Conservation (phyloP, 2,888 invertebrate species). For the Pseudoips prasinana region DNA sequence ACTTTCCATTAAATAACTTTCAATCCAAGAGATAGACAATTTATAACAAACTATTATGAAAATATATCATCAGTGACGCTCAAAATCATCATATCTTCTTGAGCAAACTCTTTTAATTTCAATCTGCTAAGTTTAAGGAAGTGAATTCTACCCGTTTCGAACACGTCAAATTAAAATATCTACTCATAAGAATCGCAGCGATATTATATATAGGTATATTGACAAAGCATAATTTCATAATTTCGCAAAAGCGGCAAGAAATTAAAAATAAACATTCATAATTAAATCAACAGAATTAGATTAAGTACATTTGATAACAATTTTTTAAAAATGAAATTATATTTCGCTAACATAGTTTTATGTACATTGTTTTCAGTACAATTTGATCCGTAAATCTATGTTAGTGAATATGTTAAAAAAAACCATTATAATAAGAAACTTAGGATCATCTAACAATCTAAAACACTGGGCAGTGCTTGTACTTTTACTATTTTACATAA, state of each 20-base stretch:
- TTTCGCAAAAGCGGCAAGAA: constrained; percentile 35
- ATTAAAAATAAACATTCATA: constrained; percentile 39
- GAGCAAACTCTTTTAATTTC: constrained; percentile 35
- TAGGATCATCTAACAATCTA: constrained; percentile 19
- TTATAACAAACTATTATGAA: constrained; percentile 52
- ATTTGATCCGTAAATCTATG: too few species aligned
- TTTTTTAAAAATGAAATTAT: constrained; percentile 23
- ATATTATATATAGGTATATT: constrained; percentile 27
- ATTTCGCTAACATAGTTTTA: constrained; percentile 4
- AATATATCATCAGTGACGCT: constrained; percentile 48
- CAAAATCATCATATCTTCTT: constrained; percentile 34
- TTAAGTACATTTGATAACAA: constrained; percentile 51
- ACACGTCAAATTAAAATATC: constrained; percentile 20
- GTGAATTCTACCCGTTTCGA: constrained; percentile 46
- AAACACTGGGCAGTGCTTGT: constrained; percentile 31
- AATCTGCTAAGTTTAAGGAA: constrained; percentile 34
- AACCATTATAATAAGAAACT: constrained; percentile 3
- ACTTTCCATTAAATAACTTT: constrained; percentile 39
- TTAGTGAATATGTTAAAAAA: too few species aligned
- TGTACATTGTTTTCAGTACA: too few species aligned
- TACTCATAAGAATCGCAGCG: constrained; percentile 59
- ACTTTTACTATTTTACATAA: constrained; percentile 17
- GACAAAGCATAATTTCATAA: constrained; percentile 27
- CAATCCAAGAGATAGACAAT: constrained; percentile 46
- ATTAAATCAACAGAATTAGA: constrained; percentile 51